Base-by-base conservation (phyloP, 1,140 invertebrate species). In the Atta colombica region DNA sequence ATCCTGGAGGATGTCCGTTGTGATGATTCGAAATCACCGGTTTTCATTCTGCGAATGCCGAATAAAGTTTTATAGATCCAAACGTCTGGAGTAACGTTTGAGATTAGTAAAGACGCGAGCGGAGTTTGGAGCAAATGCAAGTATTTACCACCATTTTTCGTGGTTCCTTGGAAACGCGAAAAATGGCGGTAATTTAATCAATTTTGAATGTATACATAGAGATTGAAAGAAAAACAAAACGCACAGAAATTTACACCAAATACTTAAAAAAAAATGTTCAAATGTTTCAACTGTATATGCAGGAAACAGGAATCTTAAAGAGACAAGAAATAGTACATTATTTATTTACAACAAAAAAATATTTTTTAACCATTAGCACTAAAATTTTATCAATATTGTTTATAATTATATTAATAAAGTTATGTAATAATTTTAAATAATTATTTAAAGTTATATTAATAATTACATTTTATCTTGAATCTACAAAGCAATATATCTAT, bases 1-100 rank as follows among this genome's bases (percentile, higher is more conserved):
- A 18, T 12, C 18, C 14, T 68, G 8, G 87, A 86, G 0, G 49
- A 16, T 3, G 3, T 35, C n/a, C 18, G 55, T 14, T 55, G 63
- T 10, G 72, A 39, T 0, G 74, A 85, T 6, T 61, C 87, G 2
- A 61, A 6, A 6, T 68, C 69, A 5, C 51, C 21, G 10, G 60
- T 5, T 35, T 88, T 90, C 89, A 90, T 90, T 31, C 68, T 81
- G 39, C 7, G 3, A 51, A 1, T 18, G 5, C 12, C 18, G 2
- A 39, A 55, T 14, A 10, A 49, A 49, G 1, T n/a, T 49, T 14
- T 45, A 35, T 21, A 10, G 16, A n/a, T 53, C 55, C 53, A 71
- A 60, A 18, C 35, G 35, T 35, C 0, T 12, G 28, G 10, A 28
- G 4, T 10, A 63, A 39, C 8, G 14, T 28, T 80, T 21, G 14